A percentile compares a stretch with the other conserved stretches of the same genome.
These are phyloP conservation scores for Burhinus oedicnemus DNA, from an alignment of 2,113 vertebrate species.

Conservation along the genomic window DNA sequence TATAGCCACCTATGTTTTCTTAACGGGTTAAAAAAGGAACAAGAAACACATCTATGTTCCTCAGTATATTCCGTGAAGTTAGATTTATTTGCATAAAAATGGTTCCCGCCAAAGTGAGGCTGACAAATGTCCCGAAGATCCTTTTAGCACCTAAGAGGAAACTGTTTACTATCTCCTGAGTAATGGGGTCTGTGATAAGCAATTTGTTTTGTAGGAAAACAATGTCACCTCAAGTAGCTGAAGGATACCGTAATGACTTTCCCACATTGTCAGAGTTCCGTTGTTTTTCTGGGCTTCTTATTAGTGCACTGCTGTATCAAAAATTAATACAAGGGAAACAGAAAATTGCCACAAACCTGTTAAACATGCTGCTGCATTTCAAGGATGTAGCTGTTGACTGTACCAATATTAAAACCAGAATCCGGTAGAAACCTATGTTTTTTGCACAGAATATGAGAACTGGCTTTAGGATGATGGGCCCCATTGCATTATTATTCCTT, in stretches of 20 bases:
- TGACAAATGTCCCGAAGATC: background rate
- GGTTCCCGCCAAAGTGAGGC: accelerated
- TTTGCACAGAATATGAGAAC: background rate
- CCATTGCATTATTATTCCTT: background rate
- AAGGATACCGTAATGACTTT: background rate
- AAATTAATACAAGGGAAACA: background rate
- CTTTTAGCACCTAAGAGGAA: background rate
- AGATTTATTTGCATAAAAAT: background rate
- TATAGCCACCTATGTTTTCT: background rate
- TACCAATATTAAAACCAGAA: background rate
- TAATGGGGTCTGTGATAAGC: slow-evolving; percentile 3
- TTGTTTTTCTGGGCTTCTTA: background rate
- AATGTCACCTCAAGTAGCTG: background rate
- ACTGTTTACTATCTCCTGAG: slow-evolving; percentile 5
- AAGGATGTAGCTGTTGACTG: background rate
- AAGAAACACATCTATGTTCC: background rate
- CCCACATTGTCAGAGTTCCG: background rate
- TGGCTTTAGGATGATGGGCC: background rate
- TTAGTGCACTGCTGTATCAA: background rate
- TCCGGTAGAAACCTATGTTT: background rate
- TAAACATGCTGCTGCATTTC: background rate
- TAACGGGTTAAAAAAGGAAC: background rate
- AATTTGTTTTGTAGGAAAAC: slow-evolving; percentile 35
- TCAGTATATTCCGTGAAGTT: background rate
- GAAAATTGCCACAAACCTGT: background rate